Conservation (phyloP, 1,140 invertebrate genomes). For the Leptoteleia sp. region DNA sequence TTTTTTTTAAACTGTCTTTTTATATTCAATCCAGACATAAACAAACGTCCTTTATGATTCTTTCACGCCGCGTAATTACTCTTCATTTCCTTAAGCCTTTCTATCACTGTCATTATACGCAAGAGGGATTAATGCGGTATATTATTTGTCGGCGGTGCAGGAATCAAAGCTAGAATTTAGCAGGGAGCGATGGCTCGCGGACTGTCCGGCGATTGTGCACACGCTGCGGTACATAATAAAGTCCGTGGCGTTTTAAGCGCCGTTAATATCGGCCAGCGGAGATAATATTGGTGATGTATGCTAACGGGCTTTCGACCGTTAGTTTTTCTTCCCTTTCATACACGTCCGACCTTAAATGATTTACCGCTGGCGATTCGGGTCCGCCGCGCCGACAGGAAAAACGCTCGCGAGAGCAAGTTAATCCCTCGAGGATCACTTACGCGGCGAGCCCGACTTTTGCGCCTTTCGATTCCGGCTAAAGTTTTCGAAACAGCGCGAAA, state of each 20-base stretch:
- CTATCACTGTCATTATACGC: no score
- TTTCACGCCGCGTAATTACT: no score
- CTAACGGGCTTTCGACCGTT: slow-evolving; percentile 76
- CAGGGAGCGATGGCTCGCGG: no score
- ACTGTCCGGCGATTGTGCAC: slow-evolving; percentile 2
- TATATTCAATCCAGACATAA: no score
- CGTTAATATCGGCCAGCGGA: slow-evolving; percentile 76
- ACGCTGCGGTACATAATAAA: slow-evolving; percentile 74
- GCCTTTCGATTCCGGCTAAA: slow-evolving; percentile 49
- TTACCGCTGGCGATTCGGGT: slow-evolving; percentile 68
- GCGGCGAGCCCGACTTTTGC: slow-evolving; percentile 59
- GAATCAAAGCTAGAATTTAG: slow-evolving; percentile 26
- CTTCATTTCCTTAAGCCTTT: no score
- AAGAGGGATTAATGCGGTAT: no score
- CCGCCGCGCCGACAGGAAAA: slow-evolving; percentile 63
- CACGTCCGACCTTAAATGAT: slow-evolving; percentile 73
- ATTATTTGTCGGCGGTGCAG: no score
- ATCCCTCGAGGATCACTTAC: slow-evolving; percentile 66
- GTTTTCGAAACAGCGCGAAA: slow-evolving; percentile 43
- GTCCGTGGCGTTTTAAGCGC: slow-evolving; percentile 78
- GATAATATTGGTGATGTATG: slow-evolving; percentile 80
- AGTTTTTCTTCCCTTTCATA: slow-evolving; percentile 67
- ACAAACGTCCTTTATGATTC: no score
- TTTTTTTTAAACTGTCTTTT: no score
- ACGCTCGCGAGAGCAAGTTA: slow-evolving; percentile 65